Conservation (phyloP, 1,140 invertebrate species). For the Oryctes rhinoceros region DNA sequence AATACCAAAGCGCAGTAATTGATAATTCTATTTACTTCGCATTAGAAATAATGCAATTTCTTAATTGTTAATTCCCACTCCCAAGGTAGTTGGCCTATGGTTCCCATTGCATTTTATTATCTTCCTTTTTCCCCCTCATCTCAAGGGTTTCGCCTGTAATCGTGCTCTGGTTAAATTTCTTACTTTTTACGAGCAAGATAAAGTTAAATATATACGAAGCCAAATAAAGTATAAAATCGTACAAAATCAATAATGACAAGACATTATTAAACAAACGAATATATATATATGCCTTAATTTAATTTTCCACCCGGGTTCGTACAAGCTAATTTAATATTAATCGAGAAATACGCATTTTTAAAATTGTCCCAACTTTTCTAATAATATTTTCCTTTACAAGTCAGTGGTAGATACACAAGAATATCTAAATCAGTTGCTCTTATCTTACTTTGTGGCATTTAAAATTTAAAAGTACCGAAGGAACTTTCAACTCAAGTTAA, state of each 20-base stretch:
- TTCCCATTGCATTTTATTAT: conserved; percentile 2
- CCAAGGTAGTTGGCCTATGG: conserved; percentile 40
- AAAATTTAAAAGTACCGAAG: conserved; percentile 4
- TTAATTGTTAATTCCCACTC: conserved; percentile 53
- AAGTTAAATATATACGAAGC: too few relatives aligned
- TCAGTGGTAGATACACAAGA: background rate
- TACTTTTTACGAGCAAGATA: background rate
- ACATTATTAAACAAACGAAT: too few relatives aligned
- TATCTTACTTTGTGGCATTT: background rate
- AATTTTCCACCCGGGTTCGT: background rate
- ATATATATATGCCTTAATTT: background rate
- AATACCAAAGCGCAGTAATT: conserved; percentile 50
- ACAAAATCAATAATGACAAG: too few relatives aligned
- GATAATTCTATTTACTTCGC: conserved; percentile 53
- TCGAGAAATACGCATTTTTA: background rate
- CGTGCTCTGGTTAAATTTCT: conserved; percentile 18
- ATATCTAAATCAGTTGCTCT: background rate
- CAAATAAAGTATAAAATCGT: too few relatives aligned
- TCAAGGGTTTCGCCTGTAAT: conserved; percentile 5
- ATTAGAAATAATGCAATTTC: conserved; percentile 54
- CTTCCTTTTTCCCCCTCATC: conserved; percentile 7
- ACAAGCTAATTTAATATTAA: background rate
- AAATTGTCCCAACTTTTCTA: background rate
- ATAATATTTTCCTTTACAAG: conserved; percentile 3
- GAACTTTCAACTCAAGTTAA: conserved; percentile 4